Evolutionary conservation across 2,113 vertebrate genomes (phyloP).

Genomic region (Ellobius talpinus): DNA sequence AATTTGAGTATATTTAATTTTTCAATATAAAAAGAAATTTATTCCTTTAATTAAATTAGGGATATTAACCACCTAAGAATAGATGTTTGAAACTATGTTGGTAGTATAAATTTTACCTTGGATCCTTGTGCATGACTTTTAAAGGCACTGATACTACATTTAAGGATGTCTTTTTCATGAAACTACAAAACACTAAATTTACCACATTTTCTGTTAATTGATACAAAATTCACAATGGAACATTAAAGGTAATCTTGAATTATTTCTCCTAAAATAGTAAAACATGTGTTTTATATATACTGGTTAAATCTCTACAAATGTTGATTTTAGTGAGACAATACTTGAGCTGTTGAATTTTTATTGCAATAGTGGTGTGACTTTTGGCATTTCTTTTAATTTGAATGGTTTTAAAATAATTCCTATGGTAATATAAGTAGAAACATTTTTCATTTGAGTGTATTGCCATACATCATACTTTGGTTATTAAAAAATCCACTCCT

Average conservation of each 20-base stretch:
- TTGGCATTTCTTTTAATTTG: background rate
- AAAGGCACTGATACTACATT: background rate
- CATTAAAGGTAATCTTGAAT: background rate
- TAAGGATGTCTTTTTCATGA: background rate
- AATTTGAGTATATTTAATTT: slow-evolving; percentile 22
- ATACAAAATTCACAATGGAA: background rate
- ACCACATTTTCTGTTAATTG: background rate
- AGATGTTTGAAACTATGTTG: background rate
- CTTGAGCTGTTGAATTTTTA: background rate
- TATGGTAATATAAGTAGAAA: background rate
- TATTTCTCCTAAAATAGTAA: background rate
- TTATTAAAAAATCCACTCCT: background rate
- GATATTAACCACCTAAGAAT: background rate
- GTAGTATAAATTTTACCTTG: background rate
- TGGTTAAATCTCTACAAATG: background rate
- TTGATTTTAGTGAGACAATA: background rate
- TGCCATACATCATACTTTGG: background rate
- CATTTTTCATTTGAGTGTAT: background rate
- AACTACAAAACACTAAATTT: background rate
- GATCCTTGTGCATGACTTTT: background rate
- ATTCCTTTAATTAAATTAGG: background rate
- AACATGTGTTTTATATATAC: background rate
- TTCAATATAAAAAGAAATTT: background rate
- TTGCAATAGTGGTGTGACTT: background rate
- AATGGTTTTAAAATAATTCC: background rate